Evolutionary conservation across 2,797 vertebrate genomes (phyloP).

Genomic region (Phalanger gymnotis): DNA sequence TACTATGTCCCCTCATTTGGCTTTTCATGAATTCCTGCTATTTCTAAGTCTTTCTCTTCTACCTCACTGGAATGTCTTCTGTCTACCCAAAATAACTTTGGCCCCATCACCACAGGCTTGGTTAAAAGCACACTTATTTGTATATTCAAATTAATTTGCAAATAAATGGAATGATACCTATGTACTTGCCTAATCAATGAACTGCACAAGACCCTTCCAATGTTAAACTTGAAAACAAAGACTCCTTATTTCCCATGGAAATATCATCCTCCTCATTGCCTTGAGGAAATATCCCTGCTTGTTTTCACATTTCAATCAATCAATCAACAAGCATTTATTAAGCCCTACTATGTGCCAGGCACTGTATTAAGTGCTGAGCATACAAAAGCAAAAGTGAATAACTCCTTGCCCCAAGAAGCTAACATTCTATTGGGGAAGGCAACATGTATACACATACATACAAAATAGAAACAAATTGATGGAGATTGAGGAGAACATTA

Average conservation of each 20-base stretch:
- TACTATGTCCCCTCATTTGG: neutral
- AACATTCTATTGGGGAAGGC: neutral
- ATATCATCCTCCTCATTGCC: neutral
- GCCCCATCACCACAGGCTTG: neutral
- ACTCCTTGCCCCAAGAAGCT: neutral
- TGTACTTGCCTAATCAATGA: constrained; percentile 33
- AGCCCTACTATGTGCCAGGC: neutral
- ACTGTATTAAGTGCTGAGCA: neutral
- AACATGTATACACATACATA: neutral
- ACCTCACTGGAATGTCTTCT: neutral
- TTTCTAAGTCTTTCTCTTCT: neutral
- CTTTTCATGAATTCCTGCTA: neutral
- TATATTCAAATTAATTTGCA: constrained; percentile 45
- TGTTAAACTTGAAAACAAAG: constrained; percentile 54
- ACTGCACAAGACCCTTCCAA: constrained; percentile 42
- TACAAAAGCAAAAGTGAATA: neutral
- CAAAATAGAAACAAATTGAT: neutral
- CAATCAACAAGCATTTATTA: neutral
- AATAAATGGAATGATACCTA: constrained; percentile 55
- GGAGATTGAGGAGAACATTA: neutral
- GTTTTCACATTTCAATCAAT: neutral
- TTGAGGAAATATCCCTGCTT: neutral
- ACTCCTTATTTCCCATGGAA: constrained; percentile 24
- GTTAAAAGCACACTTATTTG: constrained; percentile 29
- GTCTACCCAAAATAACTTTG: neutral